phyloP scores from a whole-genome alignment of 2,888 invertebrate genomes.

The Parnassius mnemosyne region DNA sequence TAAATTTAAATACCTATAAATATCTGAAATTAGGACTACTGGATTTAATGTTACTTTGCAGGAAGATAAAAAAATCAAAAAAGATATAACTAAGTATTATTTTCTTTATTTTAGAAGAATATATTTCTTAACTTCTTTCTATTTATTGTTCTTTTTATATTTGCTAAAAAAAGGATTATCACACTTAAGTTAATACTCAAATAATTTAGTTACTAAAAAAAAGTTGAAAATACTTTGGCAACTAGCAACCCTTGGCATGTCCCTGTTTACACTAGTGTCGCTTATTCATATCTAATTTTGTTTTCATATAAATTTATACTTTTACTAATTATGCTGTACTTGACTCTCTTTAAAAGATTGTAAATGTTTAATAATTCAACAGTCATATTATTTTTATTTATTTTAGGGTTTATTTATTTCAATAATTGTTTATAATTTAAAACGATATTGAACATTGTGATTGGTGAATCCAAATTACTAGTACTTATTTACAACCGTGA shows the following conservation, averaged over 20 bases:
- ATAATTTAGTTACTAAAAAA: background rate
- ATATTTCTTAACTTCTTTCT: no score
- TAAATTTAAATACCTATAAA: no score
- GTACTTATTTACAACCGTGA: constrained; percentile 31
- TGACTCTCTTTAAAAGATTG: constrained; percentile 18
- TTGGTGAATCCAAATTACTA: constrained; percentile 29
- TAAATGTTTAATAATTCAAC: constrained; percentile 20
- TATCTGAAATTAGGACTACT: no score
- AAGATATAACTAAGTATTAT: no score
- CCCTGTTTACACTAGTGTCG: background rate
- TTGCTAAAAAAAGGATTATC: no score
- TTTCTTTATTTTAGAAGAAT: no score
- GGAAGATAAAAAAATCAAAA: no score
- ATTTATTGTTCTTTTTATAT: no score
- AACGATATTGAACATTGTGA: constrained; percentile 18
- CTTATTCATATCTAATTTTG: background rate
- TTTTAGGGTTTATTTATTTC: constrained; percentile 25
- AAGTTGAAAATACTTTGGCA: background rate
- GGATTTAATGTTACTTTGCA: no score
- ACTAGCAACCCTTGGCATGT: background rate
- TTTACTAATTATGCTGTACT: constrained; percentile 5
- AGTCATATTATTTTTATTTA: constrained; percentile 18
- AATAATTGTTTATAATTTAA: constrained; percentile 22
- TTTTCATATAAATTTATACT: background rate
- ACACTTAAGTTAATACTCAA: constrained; percentile 4